These are phyloP conservation scores for Pseudomyrmex sp. DNA, from an alignment of 1,140 invertebrate species.

Conservation along the genomic window DNA sequence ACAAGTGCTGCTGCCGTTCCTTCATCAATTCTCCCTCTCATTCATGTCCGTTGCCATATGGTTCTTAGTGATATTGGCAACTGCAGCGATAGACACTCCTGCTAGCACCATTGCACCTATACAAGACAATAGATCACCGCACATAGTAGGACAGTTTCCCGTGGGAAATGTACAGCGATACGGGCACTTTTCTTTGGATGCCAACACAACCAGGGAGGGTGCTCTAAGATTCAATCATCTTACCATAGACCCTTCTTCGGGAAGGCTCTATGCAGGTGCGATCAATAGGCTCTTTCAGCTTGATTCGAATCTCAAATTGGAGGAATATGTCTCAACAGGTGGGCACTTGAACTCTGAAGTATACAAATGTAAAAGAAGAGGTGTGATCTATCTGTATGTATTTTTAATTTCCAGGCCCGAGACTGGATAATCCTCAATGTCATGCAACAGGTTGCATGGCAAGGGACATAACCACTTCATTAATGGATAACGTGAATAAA, in stretches of 20 bases:
- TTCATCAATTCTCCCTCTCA: slow-evolving; percentile 58
- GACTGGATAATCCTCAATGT: slow-evolving; percentile 94
- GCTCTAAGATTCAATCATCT: slow-evolving; percentile 87
- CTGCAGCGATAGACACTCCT: slow-evolving; percentile 73
- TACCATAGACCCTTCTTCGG: slow-evolving; percentile 87
- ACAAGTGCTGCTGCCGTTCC: slow-evolving; percentile 36
- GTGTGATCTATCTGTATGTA: slow-evolving; percentile 5
- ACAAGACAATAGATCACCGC: slow-evolving; percentile 73
- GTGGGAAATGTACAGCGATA: slow-evolving; percentile 62
- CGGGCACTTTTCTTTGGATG: slow-evolving; percentile 73
- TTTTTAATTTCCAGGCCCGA: slow-evolving; percentile 87
- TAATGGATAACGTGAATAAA: slow-evolving; percentile 96
- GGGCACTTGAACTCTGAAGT: slow-evolving; percentile 9
- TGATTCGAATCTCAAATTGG: slow-evolving; percentile 89
- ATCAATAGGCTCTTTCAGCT: slow-evolving; percentile 94
- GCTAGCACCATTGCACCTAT: slow-evolving; percentile 60
- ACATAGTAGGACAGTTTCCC: slow-evolving; percentile 79
- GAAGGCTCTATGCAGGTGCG: slow-evolving; percentile 91
- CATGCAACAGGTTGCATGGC: slow-evolving; percentile 92
- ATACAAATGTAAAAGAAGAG: background rate
- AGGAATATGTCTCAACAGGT: slow-evolving; percentile 88
- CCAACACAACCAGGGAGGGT: slow-evolving; percentile 80
- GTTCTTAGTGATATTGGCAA: slow-evolving; percentile 73
- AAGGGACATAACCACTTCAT: slow-evolving; percentile 88
- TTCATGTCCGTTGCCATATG: slow-evolving; percentile 72